Base-by-base conservation (phyloP, 2,113 vertebrate genomes). In the Anolis sagrei region DNA sequence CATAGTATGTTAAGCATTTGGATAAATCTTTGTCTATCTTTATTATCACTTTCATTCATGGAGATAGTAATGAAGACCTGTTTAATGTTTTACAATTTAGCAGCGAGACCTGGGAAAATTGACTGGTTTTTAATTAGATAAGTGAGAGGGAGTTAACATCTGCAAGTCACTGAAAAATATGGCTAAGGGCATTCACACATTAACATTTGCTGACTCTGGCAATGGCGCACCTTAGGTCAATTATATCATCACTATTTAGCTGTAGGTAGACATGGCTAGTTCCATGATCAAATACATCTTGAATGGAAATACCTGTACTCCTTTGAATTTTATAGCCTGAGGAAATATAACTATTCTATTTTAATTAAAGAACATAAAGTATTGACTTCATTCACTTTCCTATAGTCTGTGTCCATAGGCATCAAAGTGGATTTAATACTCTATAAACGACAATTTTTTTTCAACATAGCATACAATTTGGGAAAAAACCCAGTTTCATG, bases 121-220 rank as follows among this genome's bases (percentile, higher is more conserved):
- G 73, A 69, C 2, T 62, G 21, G 77, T 73, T 73, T 29, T 86
- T 74, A 3, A 76, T 84, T 89, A 88, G 18, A 1, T 87, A 86
- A 77, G 2, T 19, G 79, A 25, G 0, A 23, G 4, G 4, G 0
- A 87, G 74, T 80, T 32, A 32, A 61, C 81, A 86, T 5, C 21
- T 83, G 0, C 64, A 1, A 44, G 13, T 25, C 68, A n/a, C 5
- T 27, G 25, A 82, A 79, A 64, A 62, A 16, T 54, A 5, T 61
- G 32, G 74, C 8, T 34, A 0, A 6, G 8, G 2, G 4, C 7
- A 73, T 87, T 89, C 74, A 81, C 81, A 29, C 9, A 73, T 87
- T 83, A 79, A 64, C 8, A 62, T 90, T 84, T 84, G 1, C 7
- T 84, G 51, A 64, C 11, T 82, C 61, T 34, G 48, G 58, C 32